Base-by-base conservation (phyloP, 2,888 invertebrate species). In the Parnassius glacialis region DNA sequence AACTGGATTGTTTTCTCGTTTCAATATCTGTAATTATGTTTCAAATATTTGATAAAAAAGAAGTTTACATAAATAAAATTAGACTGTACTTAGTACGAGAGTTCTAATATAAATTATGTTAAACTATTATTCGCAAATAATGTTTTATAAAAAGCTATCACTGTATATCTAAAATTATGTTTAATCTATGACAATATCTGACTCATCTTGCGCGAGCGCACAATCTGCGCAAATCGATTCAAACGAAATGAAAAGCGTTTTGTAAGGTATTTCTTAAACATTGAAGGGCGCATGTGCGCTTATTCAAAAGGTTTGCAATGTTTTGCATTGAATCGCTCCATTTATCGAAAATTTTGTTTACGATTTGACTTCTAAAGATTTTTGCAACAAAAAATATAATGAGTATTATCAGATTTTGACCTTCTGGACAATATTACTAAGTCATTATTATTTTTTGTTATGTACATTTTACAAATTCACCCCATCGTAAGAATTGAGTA, bases 221-320 rank as follows among this genome's bases (percentile, higher is more conserved):
- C 72, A 73, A 71, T 73, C 73, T 71, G 69, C 73, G 74, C 76
- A 67, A 69, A 77, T 76, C 80, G 84, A 83, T 86, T 89, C 79
- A 85, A 85, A 85, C 69, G 85, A 84, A 87, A 89, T 90, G 85
- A 90, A 91, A 91, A 89, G 90, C 88, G 83, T 90, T 89, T 88
- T 88, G 87, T 88, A 77, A 72, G 82, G 78, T 78, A 77, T 75
- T 74, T 77, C 78, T 77, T 78, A 75, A 73, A 77, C 78, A 83
- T 81, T 80, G 80, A 83, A 69, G 68, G 80, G 81, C 83, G 85
- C 88, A 87, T 88, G 87, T 87, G 90, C 84, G 82, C 74, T 59
- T 52, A 67, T 66, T 85, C 80, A 85, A 90, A 86, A 78, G 80
- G 76, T 74, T 75, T 68, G 82, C 83, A 76, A 76, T 79, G 79